Evolutionary conservation across 1,140 invertebrate genomes (phyloP).

Genomic region (Antheraea mylitta): DNA sequence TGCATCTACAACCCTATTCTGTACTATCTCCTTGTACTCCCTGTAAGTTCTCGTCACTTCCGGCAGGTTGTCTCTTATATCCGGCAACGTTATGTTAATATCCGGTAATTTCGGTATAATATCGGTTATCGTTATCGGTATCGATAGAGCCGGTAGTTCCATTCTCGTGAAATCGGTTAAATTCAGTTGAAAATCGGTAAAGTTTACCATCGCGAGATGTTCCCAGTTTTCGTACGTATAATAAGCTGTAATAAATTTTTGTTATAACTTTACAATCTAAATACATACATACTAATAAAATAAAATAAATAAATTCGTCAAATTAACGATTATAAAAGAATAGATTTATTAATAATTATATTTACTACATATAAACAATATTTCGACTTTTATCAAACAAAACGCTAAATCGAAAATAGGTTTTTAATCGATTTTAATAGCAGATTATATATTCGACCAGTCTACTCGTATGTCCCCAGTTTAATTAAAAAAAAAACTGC

Average conservation of each 20-base stretch:
- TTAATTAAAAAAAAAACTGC: too few relatives aligned
- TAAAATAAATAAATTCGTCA: too few relatives aligned
- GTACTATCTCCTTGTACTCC: constrained; percentile 65
- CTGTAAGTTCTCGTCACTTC: constrained; percentile 59
- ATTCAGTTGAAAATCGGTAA: constrained; percentile 65
- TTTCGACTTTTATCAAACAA: too few relatives aligned
- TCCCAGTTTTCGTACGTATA: constrained; percentile 74
- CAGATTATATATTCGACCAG: too few relatives aligned
- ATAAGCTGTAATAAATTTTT: constrained; percentile 64
- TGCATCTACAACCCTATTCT: constrained; percentile 60
- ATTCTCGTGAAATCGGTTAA: constrained; percentile 47
- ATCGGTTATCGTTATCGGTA: constrained; percentile 49
- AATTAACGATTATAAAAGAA: too few relatives aligned
- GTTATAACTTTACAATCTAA: not conserved
- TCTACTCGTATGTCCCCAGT: too few relatives aligned
- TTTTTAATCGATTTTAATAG: too few relatives aligned
- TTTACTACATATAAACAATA: too few relatives aligned
- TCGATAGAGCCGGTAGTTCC: constrained; percentile 40
- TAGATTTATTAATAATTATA: too few relatives aligned
- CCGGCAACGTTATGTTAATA: constrained; percentile 61
- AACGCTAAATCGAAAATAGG: too few relatives aligned
- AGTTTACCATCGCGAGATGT: constrained; percentile 59
- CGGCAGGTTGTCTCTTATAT: constrained; percentile 47
- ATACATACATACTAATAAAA: too few relatives aligned
- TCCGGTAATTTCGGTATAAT: constrained; percentile 50